Evolutionary conservation across 2,888 invertebrate genomes (phyloP), one percentile per base, ranked within the genome.

Genomic region (Lymantria monacha): DNA sequence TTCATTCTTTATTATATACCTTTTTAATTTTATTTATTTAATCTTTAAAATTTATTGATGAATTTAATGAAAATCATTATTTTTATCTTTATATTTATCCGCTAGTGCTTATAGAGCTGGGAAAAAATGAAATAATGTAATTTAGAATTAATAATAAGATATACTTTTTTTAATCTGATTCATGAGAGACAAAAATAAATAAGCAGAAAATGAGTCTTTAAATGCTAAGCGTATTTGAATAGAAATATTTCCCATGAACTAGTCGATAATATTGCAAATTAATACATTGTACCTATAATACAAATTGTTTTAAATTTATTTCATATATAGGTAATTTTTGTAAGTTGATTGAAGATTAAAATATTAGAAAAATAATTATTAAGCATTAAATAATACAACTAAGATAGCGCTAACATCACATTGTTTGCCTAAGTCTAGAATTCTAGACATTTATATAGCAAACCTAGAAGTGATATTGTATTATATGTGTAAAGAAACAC

Each of bases 321-420:
- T 10, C 33, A 10, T 7, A 33, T 33, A 33, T 33, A 33, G 9
- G 38, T 38, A 38, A n/a, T 7, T n/a, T 36, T 2, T n/a, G 36
- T 38, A 9, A n/a, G 44, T 57, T 51, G 44, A 49, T 55, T 49
- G 49, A 13, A 48, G 48, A 54, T 44, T 33, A 44, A 14, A 48
- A 48, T 48, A 42, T 31, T 14, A 52, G 30, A 50, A 55, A 52
- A 33, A 61, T 61, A 66, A 70, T 63, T 64, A 58, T 48, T 67
- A 69, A 69, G 69, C 66, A 63, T 70, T 76, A 72, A 63, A 72
- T 67, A 66, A 69, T 79, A 76, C 44, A 57, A 57, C 67, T 67
- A 65, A 67, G 58, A 60, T 76, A 80, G 73, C 61, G 55, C 81
- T 81, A 81, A 76, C 70, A 81, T 81, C 81, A 81, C 81, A 81